phyloP scores from a whole-genome alignment of 2,113 vertebrate species.

The Syngnathus typhle region DNA sequence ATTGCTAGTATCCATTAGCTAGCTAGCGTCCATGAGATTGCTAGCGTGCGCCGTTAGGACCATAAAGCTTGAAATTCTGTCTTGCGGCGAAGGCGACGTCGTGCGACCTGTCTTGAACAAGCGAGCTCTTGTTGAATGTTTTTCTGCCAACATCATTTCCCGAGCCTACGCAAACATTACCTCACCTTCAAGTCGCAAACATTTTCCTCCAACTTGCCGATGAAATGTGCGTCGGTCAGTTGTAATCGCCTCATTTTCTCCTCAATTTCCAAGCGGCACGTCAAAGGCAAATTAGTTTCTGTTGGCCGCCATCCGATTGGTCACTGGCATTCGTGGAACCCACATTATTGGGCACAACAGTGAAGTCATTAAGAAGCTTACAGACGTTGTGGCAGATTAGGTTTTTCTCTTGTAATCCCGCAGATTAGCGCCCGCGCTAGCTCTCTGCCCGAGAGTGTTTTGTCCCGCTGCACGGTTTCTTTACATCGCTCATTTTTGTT shows the following conservation, averaged over 20 bases:
- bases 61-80: neutral
- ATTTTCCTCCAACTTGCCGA: neutral
- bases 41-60: neutral
- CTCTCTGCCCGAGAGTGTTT: slow-evolving; percentile 57
- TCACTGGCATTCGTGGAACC: slow-evolving; percentile 56
- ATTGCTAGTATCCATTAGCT: no score
- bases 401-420: slow-evolving; percentile 76
- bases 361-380: slow-evolving; percentile 77
- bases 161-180: neutral
- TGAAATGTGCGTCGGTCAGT: neutral
- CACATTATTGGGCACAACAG: slow-evolving; percentile 52
- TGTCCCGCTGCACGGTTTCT: slow-evolving; percentile 43
- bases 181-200: neutral
- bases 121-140: neutral
- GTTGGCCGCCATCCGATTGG: slow-evolving; percentile 45
- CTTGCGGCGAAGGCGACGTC: neutral
- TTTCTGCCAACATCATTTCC: neutral
- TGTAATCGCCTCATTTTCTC: slow-evolving; percentile 4
- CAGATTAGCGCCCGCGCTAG: slow-evolving; percentile 67
- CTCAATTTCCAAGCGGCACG: slow-evolving; percentile 14
- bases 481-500: slow-evolving; percentile 59
- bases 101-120: neutral
- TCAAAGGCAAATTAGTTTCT: slow-evolving; percentile 32
- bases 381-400: slow-evolving; percentile 71
- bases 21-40: no score